Evolutionary conservation across 2,113 vertebrate genomes (phyloP).

Genomic region (Dendrocopos noguchii): DNA sequence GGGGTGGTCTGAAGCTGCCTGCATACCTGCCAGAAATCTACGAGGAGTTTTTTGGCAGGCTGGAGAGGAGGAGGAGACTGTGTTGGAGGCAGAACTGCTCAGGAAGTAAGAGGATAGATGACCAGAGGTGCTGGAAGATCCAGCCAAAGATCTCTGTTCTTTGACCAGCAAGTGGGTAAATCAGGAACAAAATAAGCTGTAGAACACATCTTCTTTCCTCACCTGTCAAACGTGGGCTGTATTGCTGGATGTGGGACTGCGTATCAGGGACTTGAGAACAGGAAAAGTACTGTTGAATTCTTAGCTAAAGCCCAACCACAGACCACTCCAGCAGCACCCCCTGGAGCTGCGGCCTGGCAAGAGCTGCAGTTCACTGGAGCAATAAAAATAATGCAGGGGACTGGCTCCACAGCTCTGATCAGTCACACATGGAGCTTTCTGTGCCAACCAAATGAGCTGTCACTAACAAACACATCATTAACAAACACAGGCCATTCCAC

Average conservation of each 20-base stretch:
- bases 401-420: neutral
- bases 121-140: neutral
- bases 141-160: neutral
- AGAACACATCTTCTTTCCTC: neutral
- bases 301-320: neutral
- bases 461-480: neutral
- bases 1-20: neutral
- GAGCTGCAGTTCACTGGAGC: neutral
- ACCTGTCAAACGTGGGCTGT: neutral
- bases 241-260: neutral
- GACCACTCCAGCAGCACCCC: neutral
- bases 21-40: neutral
- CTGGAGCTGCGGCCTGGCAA: neutral
- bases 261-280: neutral
- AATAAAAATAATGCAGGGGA: neutral
- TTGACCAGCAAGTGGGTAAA: neutral
- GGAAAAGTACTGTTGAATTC: neutral
- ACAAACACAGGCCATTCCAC: neutral
- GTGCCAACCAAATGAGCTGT: constrained; percentile 8
- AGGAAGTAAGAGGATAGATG: neutral
- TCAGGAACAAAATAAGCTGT: neutral
- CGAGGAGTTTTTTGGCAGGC: neutral
- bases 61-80: neutral
- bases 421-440: neutral
- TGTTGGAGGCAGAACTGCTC: neutral